Evolutionary conservation across 2,888 invertebrate species (phyloP).

Genomic region (Anthrax anthrax): DNA sequence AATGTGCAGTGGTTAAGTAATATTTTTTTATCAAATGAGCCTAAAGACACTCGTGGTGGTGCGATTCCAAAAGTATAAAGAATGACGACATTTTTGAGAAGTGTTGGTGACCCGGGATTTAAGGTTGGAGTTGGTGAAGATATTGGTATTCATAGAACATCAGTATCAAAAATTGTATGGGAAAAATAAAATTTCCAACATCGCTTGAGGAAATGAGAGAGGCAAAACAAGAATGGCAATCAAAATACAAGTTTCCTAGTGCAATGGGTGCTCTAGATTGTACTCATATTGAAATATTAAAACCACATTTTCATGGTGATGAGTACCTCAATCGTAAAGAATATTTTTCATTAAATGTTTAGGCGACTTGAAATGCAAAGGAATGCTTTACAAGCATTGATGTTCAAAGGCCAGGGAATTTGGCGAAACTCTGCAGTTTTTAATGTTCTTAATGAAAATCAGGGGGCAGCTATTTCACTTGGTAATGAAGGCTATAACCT

Average conservation of each 20-base stretch:
- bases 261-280: conserved; percentile 1
- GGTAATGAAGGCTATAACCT: not conserved
- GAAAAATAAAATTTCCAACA: too few relatives aligned
- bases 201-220: too few relatives aligned
- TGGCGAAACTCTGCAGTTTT: not conserved
- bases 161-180: too few relatives aligned
- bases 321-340: not conserved
- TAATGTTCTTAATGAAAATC: not conserved
- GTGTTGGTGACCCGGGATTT: too few relatives aligned
- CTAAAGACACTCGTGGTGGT: too few relatives aligned
- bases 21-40: too few relatives aligned
- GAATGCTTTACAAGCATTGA: not conserved
- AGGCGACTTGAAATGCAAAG: conserved; percentile 1
- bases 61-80: too few relatives aligned
- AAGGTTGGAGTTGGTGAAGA: too few relatives aligned
- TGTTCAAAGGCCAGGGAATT: conserved; percentile 2
- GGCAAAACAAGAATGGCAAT: too few relatives aligned
- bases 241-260: not conserved
- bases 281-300: not conserved
- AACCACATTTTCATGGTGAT: not conserved
- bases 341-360: conserved; percentile 1
- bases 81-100: too few relatives aligned
- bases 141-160: too few relatives aligned
- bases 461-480: not conserved
- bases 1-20: too few relatives aligned